Evolutionary conservation across 2,113 vertebrate species (phyloP), one percentile per base, ranked within the genome.

Genomic region (Plotosus lineatus): DNA sequence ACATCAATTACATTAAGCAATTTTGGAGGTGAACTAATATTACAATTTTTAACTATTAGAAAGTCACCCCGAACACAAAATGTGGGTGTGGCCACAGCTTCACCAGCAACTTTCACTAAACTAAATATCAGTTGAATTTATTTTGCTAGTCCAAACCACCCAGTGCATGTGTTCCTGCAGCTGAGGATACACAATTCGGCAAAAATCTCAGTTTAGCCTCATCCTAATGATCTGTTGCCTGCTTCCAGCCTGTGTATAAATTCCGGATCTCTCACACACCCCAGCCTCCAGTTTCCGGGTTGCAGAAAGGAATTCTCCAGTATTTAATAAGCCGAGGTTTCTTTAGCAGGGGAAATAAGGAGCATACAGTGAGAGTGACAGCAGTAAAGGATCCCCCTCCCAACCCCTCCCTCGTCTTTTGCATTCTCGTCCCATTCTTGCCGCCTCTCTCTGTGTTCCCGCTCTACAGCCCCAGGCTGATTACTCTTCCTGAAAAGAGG

Each of bases 321-420:
- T 28, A 77, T 66, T 88, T 85, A 88, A 85, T 82, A 86, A 83
- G 79, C 61, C 26, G 69, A 66, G 76, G 75, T 82, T 78, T 85
- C 81, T 79, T 84, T 55, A 79, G 19, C 65, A 12, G 26, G 50
- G 42, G 78, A 71, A 74, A 82, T 73, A 84, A 78, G 69, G 69
- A 8, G 1, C 28, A 73, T 6, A 10, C 48, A 51, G 46, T 0
- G 48, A 73, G 42, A 83, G 10, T 77, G 84, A 87, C 80, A 75
- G 75, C 51, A 14, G 68, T 77, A 78, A 86, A 82, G 33, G 14
- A 44, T 44, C 26, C 65, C 31, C 65, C 33, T 19, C 36, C 61
- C n/a, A 4, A 42, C 1, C 63, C n/a, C 11, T 40, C 31, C 26
- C 19, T 7, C 60, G 17, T 48, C 17, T 48, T 78, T 50, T 65